These are phyloP conservation scores for Tenrec ecaudatus DNA, from an alignment of 2,113 vertebrate genomes.

Conservation along the genomic window DNA sequence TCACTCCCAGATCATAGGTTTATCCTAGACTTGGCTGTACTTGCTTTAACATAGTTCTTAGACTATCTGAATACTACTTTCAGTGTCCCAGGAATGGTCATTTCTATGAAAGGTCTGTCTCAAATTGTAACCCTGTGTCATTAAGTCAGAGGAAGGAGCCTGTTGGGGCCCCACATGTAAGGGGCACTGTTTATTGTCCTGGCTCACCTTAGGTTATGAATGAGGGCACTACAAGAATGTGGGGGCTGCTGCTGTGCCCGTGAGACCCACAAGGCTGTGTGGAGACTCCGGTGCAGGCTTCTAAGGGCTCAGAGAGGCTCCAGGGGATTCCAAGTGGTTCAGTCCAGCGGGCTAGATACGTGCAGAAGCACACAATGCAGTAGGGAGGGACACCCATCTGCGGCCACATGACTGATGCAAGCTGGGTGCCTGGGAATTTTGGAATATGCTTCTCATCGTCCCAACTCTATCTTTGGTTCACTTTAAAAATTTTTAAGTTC, in stretches of 20 bases:
- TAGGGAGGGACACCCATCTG: background rate
- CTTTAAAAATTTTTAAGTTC: background rate
- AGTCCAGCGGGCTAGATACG: background rate
- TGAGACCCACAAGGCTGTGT: background rate
- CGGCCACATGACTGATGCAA: background rate
- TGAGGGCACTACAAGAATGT: background rate
- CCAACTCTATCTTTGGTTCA: background rate
- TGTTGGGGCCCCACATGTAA: background rate
- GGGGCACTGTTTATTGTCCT: background rate
- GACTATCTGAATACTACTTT: too few relatives aligned
- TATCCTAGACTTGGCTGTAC: too few relatives aligned
- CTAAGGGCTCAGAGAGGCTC: background rate
- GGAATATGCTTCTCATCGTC: background rate
- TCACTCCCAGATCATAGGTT: too few relatives aligned
- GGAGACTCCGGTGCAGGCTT: background rate
- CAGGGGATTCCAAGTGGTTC: background rate
- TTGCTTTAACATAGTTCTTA: too few relatives aligned
- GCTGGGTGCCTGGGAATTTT: background rate
- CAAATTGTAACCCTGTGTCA: background rate
- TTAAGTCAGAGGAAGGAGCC: background rate
- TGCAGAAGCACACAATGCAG: background rate
- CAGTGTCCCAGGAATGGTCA: background rate
- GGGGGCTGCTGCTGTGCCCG: rapidly evolving
- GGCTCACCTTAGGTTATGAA: background rate
- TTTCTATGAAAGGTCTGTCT: background rate